phyloP scores from a whole-genome alignment of 2,797 vertebrate species.

The Hyperoplus immaculatus region DNA sequence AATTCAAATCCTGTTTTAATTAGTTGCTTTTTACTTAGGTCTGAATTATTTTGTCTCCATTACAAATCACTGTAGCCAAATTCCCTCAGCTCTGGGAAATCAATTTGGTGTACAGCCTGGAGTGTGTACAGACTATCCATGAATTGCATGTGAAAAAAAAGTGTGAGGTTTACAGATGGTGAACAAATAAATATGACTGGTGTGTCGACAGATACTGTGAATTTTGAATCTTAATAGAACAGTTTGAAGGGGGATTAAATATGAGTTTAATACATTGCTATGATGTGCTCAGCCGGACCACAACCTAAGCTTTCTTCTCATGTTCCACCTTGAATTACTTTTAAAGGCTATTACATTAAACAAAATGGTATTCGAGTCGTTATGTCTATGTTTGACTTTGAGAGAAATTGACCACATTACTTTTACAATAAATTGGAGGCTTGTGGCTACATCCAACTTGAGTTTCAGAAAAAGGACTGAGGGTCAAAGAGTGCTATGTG shows the following conservation, averaged over 20 bases:
- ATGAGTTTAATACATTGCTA: conserved; percentile 5
- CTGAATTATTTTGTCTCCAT: conserved; percentile 53
- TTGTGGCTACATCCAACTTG: conserved; percentile 7
- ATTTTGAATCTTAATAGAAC: conserved; percentile 24
- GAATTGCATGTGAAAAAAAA: conserved; percentile 43
- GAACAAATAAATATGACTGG: conserved; percentile 27
- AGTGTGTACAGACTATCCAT: conserved; percentile 34
- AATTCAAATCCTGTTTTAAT: conserved; percentile 7
- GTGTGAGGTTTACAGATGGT: conserved; percentile 46
- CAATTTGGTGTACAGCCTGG: conserved; percentile 58
- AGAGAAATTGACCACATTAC: conserved; percentile 23
- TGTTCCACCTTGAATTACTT: conserved; percentile 28
- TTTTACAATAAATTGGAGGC: conserved; percentile 40
- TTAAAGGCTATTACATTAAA: conserved; percentile 33
- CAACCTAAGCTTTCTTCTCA: not conserved
- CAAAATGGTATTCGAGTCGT: conserved; percentile 17
- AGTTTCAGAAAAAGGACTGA: conserved; percentile 7
- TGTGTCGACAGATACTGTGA: conserved; percentile 34
- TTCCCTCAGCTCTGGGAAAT: conserved; percentile 50
- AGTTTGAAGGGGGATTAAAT: conserved; percentile 29
- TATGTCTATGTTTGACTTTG: conserved; percentile 7
- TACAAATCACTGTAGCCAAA: conserved; percentile 39
- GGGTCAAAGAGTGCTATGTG: conserved; percentile 45
- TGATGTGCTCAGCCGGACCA: conserved; percentile 16
- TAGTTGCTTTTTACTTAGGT: conserved; percentile 45